Percentiles rank a stretch among this genome's conserved stretches.
These are phyloP conservation scores for Ectemnius lituratus DNA, from an alignment of 2,888 invertebrate genomes.

Conservation along the genomic window DNA sequence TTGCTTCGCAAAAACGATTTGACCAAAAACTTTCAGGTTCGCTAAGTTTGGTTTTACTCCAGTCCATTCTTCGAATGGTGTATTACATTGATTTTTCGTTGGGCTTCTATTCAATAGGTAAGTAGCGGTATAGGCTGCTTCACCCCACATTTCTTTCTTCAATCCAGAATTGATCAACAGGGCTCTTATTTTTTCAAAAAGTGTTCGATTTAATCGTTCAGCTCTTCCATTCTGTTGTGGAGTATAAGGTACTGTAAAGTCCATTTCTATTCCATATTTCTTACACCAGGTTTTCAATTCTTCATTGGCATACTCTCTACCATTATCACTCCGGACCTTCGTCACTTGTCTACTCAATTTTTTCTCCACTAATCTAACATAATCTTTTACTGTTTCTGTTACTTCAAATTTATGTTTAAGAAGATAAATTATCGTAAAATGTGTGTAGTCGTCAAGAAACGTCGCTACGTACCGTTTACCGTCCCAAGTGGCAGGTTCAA, in stretches of 20 bases:
- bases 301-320: constrained; percentile 21
- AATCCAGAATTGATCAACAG: constrained; percentile 59
- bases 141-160: constrained; percentile 63
- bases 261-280: constrained; percentile 15
- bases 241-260: constrained; percentile 22
- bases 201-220: constrained; percentile 22
- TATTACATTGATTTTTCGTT: constrained; percentile 40
- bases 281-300: constrained; percentile 8
- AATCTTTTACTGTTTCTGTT: constrained; percentile 16
- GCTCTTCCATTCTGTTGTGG: constrained; percentile 34
- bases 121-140: constrained; percentile 13
- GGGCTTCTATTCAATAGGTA: constrained; percentile 56
- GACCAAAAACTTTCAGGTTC: constrained; percentile 64
- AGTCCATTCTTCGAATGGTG: constrained; percentile 65
- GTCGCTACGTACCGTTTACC: constrained; percentile 16
- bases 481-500: constrained; percentile 47
- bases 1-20: constrained; percentile 57
- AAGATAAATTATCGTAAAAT: constrained; percentile 15
- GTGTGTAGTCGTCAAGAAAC: constrained; percentile 16
- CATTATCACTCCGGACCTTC: constrained; percentile 29
- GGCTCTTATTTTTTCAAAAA: constrained; percentile 29
- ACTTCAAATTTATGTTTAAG: constrained; percentile 25
- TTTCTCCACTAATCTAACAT: constrained; percentile 3
- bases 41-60: constrained; percentile 60
- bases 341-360: constrained; percentile 6